phyloP scores from a whole-genome alignment of 1,140 invertebrate species.

The Meloidogyne floridensis region DNA sequence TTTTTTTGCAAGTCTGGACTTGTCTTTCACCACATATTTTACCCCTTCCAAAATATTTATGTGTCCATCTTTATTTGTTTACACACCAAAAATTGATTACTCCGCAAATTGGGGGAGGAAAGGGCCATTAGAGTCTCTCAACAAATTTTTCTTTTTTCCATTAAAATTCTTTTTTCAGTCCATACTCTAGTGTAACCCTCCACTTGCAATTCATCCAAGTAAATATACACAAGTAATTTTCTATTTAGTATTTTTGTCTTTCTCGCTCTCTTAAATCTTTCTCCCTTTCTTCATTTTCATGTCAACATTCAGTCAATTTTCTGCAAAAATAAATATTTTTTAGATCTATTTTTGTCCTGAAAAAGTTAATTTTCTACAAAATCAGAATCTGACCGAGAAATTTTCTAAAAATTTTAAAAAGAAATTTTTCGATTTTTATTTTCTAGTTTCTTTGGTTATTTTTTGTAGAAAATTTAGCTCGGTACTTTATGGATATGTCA shows the following conservation, averaged over 20 bases:
- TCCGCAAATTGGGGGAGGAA: neutral
- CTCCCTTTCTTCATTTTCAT: neutral
- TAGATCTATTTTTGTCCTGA: neutral
- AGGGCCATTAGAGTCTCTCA: neutral
- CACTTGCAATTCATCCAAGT: conserved; percentile 3
- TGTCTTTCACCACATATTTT: neutral
- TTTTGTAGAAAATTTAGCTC: no score
- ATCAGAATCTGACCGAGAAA: no score
- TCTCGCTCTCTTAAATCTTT: neutral
- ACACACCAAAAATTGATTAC: conserved; percentile 9
- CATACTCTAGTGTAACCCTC: neutral
- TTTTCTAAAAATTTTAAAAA: no score
- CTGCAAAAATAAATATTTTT: neutral
- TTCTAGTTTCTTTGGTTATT: no score
- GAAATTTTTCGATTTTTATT: no score
- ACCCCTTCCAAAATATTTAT: neutral
- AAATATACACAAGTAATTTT: neutral
- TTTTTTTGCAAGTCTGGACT: neutral
- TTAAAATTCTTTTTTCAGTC: neutral
- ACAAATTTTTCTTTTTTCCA: neutral
- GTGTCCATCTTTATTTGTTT: conserved; percentile 1
- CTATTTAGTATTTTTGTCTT: neutral
- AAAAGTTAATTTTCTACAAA: neutral
- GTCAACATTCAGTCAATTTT: neutral
- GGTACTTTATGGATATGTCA: no score